Evolutionary conservation across 2,888 invertebrate species (phyloP), one percentile per base, ranked within the genome.

Genomic region (Pimpla rufipes): DNA sequence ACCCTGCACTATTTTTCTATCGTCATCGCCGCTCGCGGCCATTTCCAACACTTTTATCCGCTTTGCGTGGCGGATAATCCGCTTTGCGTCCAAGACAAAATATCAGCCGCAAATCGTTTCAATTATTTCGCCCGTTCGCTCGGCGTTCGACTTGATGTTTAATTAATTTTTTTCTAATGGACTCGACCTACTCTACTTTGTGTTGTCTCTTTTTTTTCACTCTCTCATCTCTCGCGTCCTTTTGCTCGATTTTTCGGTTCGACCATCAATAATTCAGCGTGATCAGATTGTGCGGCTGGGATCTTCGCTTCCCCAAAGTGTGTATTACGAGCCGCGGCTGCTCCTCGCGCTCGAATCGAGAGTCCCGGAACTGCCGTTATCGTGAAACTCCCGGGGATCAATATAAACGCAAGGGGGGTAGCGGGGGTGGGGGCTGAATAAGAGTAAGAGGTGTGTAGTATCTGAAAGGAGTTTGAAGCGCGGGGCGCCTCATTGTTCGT

Each of bases 401-500:
- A 67, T 76, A 76, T 67, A 57, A 76, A 57, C 5, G 29, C 29
- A n/a, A n/a, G n/a, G n/a, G n/a, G n/a, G n/a, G n/a, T n/a, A n/a
- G n/a, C 5, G 29, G 2, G 29, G 2, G 29, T 29, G 37, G 55
- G 16, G 59, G 35, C 13, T 40, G 75, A 50, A 64, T 64, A 66
- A 66, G 21, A 64, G 50, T 40, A 23, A 40, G 55, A 55, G 70
- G 70, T 70, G 70, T 70, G 70, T 70, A 55, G 70, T n/a, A 64
- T 40, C 52, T 35, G 6, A 37, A 66, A 66, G 76, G 67, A 76
- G 57, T 67, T 76, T 76, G 67, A 75, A 57, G 76, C 57, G 67
- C 76, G 40, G 35, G 66, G 55, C 45, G 76, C 18, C 67, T 76
- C 76, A 76, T 76, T 76, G 76, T 76, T 67, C 76, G 66, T 57